Conservation (phyloP, 2,113 vertebrate species). For the Microtus ochrogaster region DNA sequence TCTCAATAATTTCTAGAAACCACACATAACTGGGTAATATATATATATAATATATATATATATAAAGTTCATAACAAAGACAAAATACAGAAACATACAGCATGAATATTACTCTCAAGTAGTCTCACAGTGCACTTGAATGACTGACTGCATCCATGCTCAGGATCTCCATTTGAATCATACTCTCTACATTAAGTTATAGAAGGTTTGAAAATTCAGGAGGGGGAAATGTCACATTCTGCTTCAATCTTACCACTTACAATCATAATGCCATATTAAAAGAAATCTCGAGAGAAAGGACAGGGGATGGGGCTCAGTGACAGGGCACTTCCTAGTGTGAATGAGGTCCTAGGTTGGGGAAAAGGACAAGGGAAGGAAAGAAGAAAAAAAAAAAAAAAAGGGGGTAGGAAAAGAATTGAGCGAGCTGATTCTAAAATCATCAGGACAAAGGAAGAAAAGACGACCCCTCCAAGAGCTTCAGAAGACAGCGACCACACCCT, state of each 20-base stretch:
- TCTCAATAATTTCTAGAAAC: not conserved
- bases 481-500: not conserved
- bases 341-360: not conserved
- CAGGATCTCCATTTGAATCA: not conserved
- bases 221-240: not conserved
- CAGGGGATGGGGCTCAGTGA: not conserved
- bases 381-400: not conserved
- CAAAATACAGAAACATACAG: not conserved
- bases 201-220: not conserved
- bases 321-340: not conserved
- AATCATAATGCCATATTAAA: not conserved
- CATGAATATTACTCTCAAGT: not conserved
- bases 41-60: not conserved
- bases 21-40: not conserved
- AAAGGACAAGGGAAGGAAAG: not conserved
- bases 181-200: not conserved
- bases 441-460: not conserved
- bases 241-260: not conserved
- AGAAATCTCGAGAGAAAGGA: not conserved
- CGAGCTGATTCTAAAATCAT: not conserved
- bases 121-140: not conserved
- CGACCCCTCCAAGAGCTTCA: not conserved
- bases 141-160: not conserved
- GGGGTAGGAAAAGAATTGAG: not conserved
- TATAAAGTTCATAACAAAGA: not conserved